Base-by-base conservation (phyloP, 2,113 vertebrate species). In the Colossoma macropomum region DNA sequence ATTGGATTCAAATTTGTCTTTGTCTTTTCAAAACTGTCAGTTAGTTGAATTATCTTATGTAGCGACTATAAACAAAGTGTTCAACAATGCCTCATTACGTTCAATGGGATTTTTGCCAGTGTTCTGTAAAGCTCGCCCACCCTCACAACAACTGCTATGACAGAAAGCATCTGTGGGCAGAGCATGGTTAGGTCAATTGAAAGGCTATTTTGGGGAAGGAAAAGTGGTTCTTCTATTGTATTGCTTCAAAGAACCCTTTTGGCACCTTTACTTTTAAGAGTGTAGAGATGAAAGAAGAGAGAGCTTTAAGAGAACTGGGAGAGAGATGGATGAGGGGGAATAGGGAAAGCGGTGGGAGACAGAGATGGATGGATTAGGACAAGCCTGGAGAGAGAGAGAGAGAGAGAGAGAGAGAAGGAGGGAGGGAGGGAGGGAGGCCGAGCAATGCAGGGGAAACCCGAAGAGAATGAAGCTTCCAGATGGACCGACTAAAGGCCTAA, bases 401-500 rank as follows among this genome's bases (percentile, higher is more conserved):
- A 60, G 38, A 75, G 12, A 80, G 76, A n/a, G n/a, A 84, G 78
- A 60, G 56, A 81, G 52, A n/a, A n/a, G 12, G 84, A 78, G 52
- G 19, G 70, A 84, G 78, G 50, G 56, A 81, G 52, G 12, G 84
- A 78, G 52, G 19, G 70, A 69, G 30, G 84, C 63, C 13, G 23
- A 23, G 15, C 15, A 84, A 41, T 73, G 73, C 80, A 56, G 68
- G 59, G 70, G 54, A 0, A n/a, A 84, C 59, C 7, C 9, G 15
- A 13, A 62, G 10, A 62, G n/a, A 62, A 62, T 25, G 59, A 27
- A 34, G 34, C 38, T 70, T 52, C 74, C 83, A 74, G 71, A 77
- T 68, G 86, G 70, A 63, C 62, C 60, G 75, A 38, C 74, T 78
- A 74, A 86, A 76, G 84, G 25, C 71, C 75, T 68, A 82, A 74